phyloP scores from a whole-genome alignment of 2,113 vertebrate species.

The Chaenocephalus aceratus region DNA sequence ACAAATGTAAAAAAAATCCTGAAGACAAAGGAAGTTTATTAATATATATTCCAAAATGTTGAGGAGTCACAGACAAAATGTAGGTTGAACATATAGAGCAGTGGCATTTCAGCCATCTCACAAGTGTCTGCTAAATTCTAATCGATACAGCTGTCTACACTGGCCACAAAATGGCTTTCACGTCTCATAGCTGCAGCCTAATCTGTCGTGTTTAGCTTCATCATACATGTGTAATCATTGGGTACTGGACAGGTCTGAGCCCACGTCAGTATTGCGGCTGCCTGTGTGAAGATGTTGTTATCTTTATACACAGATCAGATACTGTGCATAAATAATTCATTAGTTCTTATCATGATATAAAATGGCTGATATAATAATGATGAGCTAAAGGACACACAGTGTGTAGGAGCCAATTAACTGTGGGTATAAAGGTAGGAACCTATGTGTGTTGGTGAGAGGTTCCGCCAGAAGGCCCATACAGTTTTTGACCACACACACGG shows the following conservation, averaged over 20 bases:
- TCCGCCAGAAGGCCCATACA: too few relatives aligned
- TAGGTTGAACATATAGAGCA: not conserved
- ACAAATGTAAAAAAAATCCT: not conserved
- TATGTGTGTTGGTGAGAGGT: too few relatives aligned
- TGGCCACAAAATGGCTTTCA: not conserved
- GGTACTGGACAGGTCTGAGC: not conserved
- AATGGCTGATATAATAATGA: not conserved
- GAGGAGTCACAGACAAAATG: not conserved
- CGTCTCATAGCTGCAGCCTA: not conserved
- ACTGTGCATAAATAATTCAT: not conserved
- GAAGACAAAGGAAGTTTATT: too few relatives aligned
- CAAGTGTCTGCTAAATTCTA: not conserved
- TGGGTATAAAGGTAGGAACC: too few relatives aligned
- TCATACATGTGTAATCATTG: not conserved
- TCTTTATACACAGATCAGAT: not conserved
- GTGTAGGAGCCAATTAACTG: not conserved
- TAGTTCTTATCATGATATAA: not conserved
- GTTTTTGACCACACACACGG: too few relatives aligned
- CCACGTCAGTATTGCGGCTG: not conserved
- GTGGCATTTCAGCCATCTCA: not conserved
- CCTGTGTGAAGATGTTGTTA: not conserved
- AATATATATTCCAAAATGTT: not conserved
- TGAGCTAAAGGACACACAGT: not conserved
- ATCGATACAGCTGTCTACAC: slow-evolving; percentile 6
- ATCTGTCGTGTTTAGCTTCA: not conserved